Evolutionary conservation across 2,113 vertebrate genomes (phyloP).

Genomic region (Pholis gunnellus): DNA sequence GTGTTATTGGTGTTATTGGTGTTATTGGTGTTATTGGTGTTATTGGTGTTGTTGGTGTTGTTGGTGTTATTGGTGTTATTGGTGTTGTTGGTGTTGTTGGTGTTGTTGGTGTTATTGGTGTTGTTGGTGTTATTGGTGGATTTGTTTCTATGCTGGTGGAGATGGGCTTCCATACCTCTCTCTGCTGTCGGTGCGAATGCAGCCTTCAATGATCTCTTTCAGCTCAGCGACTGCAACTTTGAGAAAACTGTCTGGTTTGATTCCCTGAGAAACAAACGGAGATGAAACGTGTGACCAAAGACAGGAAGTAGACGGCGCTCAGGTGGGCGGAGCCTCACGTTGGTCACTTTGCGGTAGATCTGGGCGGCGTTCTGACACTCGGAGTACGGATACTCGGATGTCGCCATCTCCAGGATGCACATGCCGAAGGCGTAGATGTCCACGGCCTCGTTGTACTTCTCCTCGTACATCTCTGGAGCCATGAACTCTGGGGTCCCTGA

Average conservation of each 20-base stretch:
- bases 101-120: too few species aligned
- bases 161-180: too few species aligned
- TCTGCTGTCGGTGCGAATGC: slow-evolving; percentile 90
- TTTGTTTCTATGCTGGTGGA: too few species aligned
- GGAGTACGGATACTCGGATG: slow-evolving; percentile 92
- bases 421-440: slow-evolving; percentile 94
- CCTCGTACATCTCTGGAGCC: slow-evolving; percentile 96
- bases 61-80: too few species aligned
- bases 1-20: too few species aligned
- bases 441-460: slow-evolving; percentile 93
- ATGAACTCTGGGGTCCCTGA: slow-evolving; percentile 91
- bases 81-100: too few species aligned
- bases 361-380: slow-evolving; percentile 93
- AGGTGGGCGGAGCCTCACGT: slow-evolving; percentile 78
- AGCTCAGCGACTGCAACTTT: slow-evolving; percentile 92
- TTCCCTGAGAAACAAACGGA: slow-evolving; percentile 81
- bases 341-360: slow-evolving; percentile 96
- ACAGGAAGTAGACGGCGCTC: neutral
- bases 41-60: too few species aligned
- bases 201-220: slow-evolving; percentile 94
- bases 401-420: slow-evolving; percentile 97
- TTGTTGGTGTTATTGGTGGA: too few species aligned
- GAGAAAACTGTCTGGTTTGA: slow-evolving; percentile 93
- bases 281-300: neutral
- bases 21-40: too few species aligned